These are phyloP conservation scores for Polydrusus cervinus DNA, from an alignment of 2,888 invertebrate species.

Conservation along the genomic window DNA sequence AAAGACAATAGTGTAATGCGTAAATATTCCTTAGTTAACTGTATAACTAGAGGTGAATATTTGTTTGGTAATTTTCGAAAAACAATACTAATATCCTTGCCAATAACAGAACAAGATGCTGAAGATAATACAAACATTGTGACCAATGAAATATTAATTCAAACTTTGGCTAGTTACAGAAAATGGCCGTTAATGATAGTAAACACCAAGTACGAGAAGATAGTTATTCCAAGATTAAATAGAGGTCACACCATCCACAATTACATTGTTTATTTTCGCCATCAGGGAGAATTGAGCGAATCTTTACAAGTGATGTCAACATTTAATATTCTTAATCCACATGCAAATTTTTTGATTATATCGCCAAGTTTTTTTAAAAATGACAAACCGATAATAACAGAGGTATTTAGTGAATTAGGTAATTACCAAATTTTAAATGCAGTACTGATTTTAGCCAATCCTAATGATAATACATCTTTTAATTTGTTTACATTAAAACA, in stretches of 20 bases:
- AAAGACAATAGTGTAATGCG: not conserved
- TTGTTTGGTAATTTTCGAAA: conserved; percentile 20
- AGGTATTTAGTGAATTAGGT: conserved; percentile 56
- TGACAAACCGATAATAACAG: conserved; percentile 47
- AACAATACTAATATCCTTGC: conserved; percentile 47
- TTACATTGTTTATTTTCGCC: conserved; percentile 57
- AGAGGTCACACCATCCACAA: conserved; percentile 39
- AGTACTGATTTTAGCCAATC: conserved; percentile 59
- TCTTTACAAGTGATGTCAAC: conserved; percentile 45
- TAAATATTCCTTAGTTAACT: conserved; percentile 36
- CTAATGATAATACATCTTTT: conserved; percentile 52
- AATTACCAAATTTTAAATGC: conserved; percentile 59
- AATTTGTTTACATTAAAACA: conserved; percentile 63
- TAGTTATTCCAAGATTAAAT: conserved; percentile 11
- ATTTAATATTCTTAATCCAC: conserved; percentile 55
- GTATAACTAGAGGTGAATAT: conserved; percentile 40
- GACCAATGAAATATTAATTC: conserved; percentile 16
- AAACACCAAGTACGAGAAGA: conserved; percentile 18
- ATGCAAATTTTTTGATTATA: conserved; percentile 59
- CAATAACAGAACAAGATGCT: conserved; percentile 38
- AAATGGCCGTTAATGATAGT: conserved; percentile 47
- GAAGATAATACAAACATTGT: conserved; percentile 18
- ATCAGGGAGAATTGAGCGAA: conserved; percentile 46
- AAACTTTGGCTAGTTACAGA: conserved; percentile 9
- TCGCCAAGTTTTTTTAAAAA: conserved; percentile 56